Evolutionary conservation across 2,888 invertebrate genomes (phyloP).

Genomic region (Drosophila putrida): DNA sequence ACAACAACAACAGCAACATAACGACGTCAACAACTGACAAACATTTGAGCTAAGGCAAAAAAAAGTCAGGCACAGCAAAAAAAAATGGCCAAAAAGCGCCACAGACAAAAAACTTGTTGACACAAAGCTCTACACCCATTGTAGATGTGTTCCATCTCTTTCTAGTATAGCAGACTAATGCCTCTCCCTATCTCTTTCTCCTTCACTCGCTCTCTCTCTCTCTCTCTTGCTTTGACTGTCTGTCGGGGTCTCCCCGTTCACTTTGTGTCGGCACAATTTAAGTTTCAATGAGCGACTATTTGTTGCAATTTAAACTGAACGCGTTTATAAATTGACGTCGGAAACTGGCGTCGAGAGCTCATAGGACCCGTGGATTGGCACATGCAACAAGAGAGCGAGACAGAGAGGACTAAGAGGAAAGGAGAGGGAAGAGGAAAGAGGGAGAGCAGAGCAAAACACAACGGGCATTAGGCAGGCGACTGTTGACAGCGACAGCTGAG

Average conservation of each 20-base stretch:
- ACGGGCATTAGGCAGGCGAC: slow-evolving; percentile 49
- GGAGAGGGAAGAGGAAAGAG: neutral
- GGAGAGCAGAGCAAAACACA: slow-evolving; percentile 26
- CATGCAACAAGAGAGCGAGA: neutral
- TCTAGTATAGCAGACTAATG: slow-evolving; percentile 34
- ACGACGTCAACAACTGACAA: slow-evolving; percentile 73
- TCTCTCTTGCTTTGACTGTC: slow-evolving; percentile 1
- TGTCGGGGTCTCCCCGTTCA: slow-evolving; percentile 47
- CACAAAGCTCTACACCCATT: slow-evolving; percentile 70
- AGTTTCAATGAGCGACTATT: slow-evolving; percentile 81
- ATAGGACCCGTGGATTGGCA: slow-evolving; percentile 37
- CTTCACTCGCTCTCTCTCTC: slow-evolving; percentile 1
- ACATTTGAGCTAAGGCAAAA: slow-evolving; percentile 41
- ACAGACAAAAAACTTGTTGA: slow-evolving; percentile 73
- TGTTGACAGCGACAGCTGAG: slow-evolving; percentile 45
- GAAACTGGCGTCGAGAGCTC: slow-evolving; percentile 67
- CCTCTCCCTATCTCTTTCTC: neutral
- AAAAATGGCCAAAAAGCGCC: slow-evolving; percentile 58
- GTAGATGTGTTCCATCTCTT: slow-evolving; percentile 28
- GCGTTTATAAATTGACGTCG: slow-evolving; percentile 79
- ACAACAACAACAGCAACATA: slow-evolving; percentile 25
- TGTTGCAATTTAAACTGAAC: slow-evolving; percentile 80
- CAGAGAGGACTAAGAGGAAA: neutral
- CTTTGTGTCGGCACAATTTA: slow-evolving; percentile 79
- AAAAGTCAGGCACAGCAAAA: slow-evolving; percentile 6